A percentile compares a stretch with the other conserved stretches of the same genome.
phyloP scores from a whole-genome alignment of 1,140 invertebrate species.

The Panagrolaimus sp. region DNA sequence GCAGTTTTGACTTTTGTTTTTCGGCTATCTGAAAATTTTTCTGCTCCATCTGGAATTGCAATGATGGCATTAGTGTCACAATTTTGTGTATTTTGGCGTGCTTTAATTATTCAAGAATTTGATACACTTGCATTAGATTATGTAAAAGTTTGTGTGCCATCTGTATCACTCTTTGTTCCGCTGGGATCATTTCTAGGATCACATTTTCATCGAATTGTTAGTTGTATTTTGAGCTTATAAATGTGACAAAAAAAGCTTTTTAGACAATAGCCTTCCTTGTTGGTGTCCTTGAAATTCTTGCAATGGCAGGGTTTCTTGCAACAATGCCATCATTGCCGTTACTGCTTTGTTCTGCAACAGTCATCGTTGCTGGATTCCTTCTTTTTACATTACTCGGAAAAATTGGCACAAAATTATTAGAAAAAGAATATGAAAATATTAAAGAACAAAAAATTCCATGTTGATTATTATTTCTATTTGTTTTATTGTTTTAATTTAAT shows the following conservation, averaged over 20 bases:
- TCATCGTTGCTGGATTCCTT: conserved; percentile 24
- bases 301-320: conserved; percentile 26
- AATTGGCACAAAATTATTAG: no score
- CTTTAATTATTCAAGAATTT: conserved; percentile 24
- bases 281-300: conserved; percentile 33
- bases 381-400: no score
- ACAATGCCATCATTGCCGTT: conserved; percentile 25
- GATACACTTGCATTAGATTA: conserved; percentile 49
- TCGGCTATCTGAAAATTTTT: conserved; percentile 35
- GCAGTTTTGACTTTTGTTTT: conserved; percentile 34
- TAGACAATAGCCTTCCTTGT: conserved; percentile 26
- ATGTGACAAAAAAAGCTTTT: no score
- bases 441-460: no score
- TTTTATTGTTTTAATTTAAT: no score
- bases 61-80: conserved; percentile 32
- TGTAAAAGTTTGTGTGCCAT: conserved; percentile 48
- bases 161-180: conserved; percentile 47
- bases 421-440: no score
- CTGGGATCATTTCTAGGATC: conserved; percentile 55
- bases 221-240: no score
- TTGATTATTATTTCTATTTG: no score
- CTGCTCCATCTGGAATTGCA: conserved; percentile 37
- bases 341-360: conserved; percentile 31
- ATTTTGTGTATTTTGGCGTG: conserved; percentile 30
- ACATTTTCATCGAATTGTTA: conserved; percentile 56